Conservation (phyloP, 2,888 invertebrate genomes). For the Hirtodrosophila alboralis region DNA sequence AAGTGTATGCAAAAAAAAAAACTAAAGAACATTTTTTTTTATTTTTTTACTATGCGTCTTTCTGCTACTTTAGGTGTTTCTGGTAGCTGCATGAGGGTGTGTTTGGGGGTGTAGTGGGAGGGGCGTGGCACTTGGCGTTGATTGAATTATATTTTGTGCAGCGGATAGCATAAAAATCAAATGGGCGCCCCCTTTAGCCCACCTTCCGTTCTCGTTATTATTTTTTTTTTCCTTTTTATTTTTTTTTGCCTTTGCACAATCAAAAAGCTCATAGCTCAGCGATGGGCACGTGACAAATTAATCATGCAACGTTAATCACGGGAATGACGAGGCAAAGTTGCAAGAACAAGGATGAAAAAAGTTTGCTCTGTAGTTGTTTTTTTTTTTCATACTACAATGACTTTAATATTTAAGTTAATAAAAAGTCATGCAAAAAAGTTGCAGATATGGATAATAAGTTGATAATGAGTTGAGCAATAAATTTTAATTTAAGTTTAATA, state of each 20-base stretch:
- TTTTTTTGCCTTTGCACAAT: constrained; percentile 44
- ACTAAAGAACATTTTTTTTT: constrained; percentile 18
- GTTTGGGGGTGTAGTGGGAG: constrained; percentile 6
- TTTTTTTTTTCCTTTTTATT: constrained; percentile 8
- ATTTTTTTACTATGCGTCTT: constrained; percentile 22
- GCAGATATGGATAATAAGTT: too few relatives aligned
- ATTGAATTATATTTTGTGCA: constrained; percentile 75
- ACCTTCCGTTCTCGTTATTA: background rate
- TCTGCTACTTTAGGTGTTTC: constrained; percentile 21
- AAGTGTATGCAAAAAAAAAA: too few relatives aligned
- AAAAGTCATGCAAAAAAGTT: too few relatives aligned
- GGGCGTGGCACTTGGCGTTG: constrained; percentile 79
- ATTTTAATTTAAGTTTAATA: too few relatives aligned
- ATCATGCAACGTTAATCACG: constrained; percentile 54
- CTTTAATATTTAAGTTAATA: too few relatives aligned
- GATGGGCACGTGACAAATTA: constrained; percentile 64
- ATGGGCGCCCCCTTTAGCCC: constrained; percentile 40
- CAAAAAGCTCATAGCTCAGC: constrained; percentile 43
- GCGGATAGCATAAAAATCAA: constrained; percentile 73
- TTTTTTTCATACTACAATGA: background rate
- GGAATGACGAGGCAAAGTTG: constrained; percentile 31
- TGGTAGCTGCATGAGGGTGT: background rate
- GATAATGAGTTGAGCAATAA: too few relatives aligned
- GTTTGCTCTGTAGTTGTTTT: background rate
- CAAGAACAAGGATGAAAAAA: constrained; percentile 1